A percentile compares a stretch with the other conserved stretches of the same genome.
phyloP scores from a whole-genome alignment of 2,888 invertebrate species.

The Ophion ellenae region DNA sequence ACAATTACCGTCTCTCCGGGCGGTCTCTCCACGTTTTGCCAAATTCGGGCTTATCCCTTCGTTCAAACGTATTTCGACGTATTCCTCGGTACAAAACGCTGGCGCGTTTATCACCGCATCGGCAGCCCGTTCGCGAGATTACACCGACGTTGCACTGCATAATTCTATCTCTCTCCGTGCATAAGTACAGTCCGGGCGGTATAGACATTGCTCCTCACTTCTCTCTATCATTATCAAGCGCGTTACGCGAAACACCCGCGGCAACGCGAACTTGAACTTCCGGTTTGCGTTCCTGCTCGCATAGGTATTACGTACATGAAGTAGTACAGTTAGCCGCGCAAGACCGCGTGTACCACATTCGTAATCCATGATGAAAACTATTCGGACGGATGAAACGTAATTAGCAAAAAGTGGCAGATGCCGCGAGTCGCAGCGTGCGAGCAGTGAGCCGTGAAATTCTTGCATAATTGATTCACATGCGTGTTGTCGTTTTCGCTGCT shows the following conservation, averaged over 20 bases:
- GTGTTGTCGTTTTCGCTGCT: not conserved
- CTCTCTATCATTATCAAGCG: constrained; percentile 72
- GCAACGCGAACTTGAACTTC: constrained; percentile 71
- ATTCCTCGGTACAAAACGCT: not conserved
- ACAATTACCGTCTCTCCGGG: not conserved
- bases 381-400: constrained; percentile 24
- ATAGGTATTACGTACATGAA: constrained; percentile 7
- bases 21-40: constrained; percentile 15
- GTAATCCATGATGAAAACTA: not conserved
- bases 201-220: constrained; percentile 67
- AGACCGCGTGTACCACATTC: not conserved
- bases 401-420: not conserved
- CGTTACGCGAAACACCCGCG: constrained; percentile 70
- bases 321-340: constrained; percentile 15
- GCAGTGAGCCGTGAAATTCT: constrained; percentile 40
- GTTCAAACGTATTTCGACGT: not conserved
- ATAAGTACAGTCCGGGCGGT: constrained; percentile 69
- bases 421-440: constrained; percentile 2
- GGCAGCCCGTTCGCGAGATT: constrained; percentile 39
- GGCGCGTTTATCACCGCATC: constrained; percentile 23
- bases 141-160: constrained; percentile 69
- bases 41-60: constrained; percentile 10
- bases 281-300: constrained; percentile 41
- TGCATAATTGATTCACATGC: constrained; percentile 39
- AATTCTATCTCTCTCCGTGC: constrained; percentile 35